These are phyloP conservation scores for Onychomys torridus DNA, from an alignment of 2,797 vertebrate species.

Conservation along the genomic window DNA sequence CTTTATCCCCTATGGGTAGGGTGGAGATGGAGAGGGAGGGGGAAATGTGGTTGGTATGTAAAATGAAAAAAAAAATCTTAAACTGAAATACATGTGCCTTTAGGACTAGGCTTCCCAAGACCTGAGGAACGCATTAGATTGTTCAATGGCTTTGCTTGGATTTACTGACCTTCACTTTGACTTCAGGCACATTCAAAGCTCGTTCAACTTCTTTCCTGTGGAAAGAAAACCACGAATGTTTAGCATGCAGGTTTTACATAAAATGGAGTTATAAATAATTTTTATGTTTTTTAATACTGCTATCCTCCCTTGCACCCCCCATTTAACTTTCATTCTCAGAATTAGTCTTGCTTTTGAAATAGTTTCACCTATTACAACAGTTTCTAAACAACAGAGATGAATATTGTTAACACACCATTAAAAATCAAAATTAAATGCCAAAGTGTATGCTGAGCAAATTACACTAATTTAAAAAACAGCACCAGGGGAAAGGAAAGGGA, in stretches of 20 bases:
- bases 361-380: background rate
- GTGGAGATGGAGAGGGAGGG: no score
- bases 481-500: background rate
- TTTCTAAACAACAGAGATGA: background rate
- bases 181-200: slow-evolving; percentile 86
- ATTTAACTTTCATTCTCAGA: background rate
- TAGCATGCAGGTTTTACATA: background rate
- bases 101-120: no score
- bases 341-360: background rate
- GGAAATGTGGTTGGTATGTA: no score
- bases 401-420: background rate
- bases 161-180: slow-evolving; percentile 88
- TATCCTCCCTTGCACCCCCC: background rate
- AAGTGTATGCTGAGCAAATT: background rate
- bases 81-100: no score
- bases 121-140: background rate
- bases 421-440: background rate
- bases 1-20: no score
- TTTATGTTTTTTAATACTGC: background rate
- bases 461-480: background rate
- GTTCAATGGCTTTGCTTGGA: background rate
- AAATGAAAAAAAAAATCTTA: no score
- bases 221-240: slow-evolving; percentile 54
- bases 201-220: slow-evolving; percentile 87
- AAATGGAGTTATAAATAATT: background rate